Percentiles rank a stretch among this genome's conserved stretches.
phyloP scores from a whole-genome alignment of 1,140 invertebrate genomes.

The Pachypeltis micranthus region DNA sequence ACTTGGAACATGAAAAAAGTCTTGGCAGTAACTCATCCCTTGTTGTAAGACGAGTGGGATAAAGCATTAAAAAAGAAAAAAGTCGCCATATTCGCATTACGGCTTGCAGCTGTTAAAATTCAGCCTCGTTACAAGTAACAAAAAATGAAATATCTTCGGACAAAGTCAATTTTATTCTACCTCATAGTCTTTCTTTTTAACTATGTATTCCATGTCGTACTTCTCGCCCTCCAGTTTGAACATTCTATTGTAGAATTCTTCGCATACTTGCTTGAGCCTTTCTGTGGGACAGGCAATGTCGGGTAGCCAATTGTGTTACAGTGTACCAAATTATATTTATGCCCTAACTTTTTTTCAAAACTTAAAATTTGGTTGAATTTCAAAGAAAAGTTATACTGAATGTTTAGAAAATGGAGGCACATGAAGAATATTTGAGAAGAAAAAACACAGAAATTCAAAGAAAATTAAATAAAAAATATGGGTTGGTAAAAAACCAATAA shows the following conservation, averaged over 20 bases:
- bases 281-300: conserved; percentile 36
- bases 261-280: conserved; percentile 65
- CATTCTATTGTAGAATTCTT: conserved; percentile 80
- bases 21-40: neutral
- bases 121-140: conserved; percentile 15
- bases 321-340: neutral
- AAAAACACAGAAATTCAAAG: conserved; percentile 2
- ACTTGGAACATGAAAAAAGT: neutral
- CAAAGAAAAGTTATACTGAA: neutral
- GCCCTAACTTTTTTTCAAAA: neutral
- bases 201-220: conserved; percentile 96
- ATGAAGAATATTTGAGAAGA: neutral
- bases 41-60: conserved; percentile 13
- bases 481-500: too few relatives aligned
- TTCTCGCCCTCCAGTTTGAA: conserved; percentile 81
- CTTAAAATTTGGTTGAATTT: neutral
- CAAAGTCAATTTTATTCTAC: too few relatives aligned
- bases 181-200: conserved; percentile 96
- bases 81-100: conserved; percentile 5
- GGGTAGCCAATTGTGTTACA: neutral
- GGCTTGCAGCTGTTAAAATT: conserved; percentile 10
- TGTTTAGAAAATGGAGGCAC: neutral
- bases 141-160: too few relatives aligned
- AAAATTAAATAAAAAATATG: neutral
- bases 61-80: conserved; percentile 14